Base-by-base conservation (phyloP, 1,140 invertebrate genomes). In the Aphis craccivora region DNA sequence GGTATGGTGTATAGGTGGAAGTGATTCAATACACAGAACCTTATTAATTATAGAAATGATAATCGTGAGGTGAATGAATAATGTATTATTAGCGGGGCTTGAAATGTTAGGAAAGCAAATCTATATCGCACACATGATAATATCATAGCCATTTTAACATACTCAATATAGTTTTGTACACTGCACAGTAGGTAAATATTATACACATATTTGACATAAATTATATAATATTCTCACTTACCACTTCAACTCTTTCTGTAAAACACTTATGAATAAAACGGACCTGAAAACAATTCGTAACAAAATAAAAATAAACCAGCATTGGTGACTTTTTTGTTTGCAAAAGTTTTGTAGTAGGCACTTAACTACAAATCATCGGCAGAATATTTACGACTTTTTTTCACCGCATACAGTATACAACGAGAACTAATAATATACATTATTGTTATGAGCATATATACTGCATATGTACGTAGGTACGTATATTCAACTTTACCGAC, bases 361-460 rank as follows among this genome's bases (percentile, higher is more conserved):
- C 60, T 76, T 76, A 35, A 76, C 30, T 76, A 76, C 60, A 76
- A 76, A 76, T 76, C 60, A 76, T n/a, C 30, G 60, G n/a, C 60
- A 76, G 60, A 76, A 76, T 76, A 76, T 76, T 76, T 76, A 76
- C 60, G 60, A 76, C 60, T 76, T n/a, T 76, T n/a, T 76, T 76
- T 4, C 30, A 76, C 60, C 48, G 4, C 60, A 1, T 6, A 76
- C 30, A 18, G 4, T 30, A 1, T 6, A 76, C 30, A 18, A 76
- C 60, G 0, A 14, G 11, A 5, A 67, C 60, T 67, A 67, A n/a
- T 76, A 76, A n/a, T 76, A n/a, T n/a, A 76, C 23, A 76, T 76
- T 76, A 76, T 76, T 35, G n/a, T 67, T 76, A 76, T 18, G 3
- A n/a, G 30, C n/a, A n/a, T 18, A 6, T 6, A 18, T 6, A 18